Evolutionary conservation across 2,113 vertebrate species (phyloP).

Genomic region (Heterocephalus glaber): DNA sequence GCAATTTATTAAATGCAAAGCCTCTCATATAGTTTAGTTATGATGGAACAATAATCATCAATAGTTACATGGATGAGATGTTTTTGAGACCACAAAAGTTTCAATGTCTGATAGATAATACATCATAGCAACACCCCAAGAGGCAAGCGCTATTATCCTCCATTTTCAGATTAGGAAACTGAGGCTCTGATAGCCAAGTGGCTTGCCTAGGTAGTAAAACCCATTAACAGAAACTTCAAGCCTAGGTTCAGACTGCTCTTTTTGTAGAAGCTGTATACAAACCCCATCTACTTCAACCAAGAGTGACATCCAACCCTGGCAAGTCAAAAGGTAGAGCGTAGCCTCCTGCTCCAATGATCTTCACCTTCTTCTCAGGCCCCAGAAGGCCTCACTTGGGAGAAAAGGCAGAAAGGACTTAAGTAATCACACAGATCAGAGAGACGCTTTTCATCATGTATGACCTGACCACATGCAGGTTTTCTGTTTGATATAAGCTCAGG

Average conservation of each 20-base stretch:
- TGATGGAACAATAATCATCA: not conserved
- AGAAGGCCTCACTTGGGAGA: not conserved
- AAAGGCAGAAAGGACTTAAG: not conserved
- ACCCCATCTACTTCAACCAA: not conserved
- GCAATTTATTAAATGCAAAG: not conserved
- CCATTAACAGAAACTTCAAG: not conserved
- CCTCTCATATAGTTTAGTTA: not conserved
- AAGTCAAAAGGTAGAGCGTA: not conserved
- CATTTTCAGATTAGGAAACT: not conserved
- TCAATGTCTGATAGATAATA: not conserved
- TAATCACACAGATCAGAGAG: slow-evolving; percentile 3
- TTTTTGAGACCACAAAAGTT: not conserved
- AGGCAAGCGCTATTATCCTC: not conserved
- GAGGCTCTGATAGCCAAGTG: not conserved
- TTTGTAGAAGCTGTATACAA: not conserved
- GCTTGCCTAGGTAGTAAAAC: not conserved
- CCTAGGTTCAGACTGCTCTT: not conserved
- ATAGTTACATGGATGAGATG: not conserved
- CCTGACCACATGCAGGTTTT: slow-evolving; percentile 22
- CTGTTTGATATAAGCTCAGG: slow-evolving; percentile 38
- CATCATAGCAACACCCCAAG: not conserved
- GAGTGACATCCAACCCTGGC: not conserved
- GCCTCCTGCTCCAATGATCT: not conserved
- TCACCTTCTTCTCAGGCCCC: not conserved
- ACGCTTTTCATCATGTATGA: slow-evolving; percentile 11